Base-by-base conservation (phyloP, 1,140 invertebrate genomes). In the Papilio aristodemus region DNA sequence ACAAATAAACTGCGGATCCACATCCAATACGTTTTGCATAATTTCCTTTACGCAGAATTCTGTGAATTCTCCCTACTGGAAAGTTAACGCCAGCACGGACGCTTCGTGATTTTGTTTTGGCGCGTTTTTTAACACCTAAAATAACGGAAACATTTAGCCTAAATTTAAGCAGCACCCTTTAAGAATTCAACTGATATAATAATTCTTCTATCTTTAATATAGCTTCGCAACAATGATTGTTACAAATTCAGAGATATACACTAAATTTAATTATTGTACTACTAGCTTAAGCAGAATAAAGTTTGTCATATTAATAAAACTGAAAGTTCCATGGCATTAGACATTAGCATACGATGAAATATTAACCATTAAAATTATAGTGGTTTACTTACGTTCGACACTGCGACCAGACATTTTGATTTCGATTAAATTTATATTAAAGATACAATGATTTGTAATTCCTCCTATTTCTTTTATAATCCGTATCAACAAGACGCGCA, bases 31-130 rank as follows among this genome's bases (percentile, higher is more conserved):
- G 90, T 73, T 94, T 91, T 1, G 94, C 93, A 77, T 94, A 95
- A 76, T 94, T 92, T 13, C 94, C 94, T 73, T 94, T 94, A 13
- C 93, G 89, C 3, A 96, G 84, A 32, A 95, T 89, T 72, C 94
- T 93, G 79, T 95, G 94, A 60, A 93, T 86, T 63, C 93, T 84
- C 14, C 92, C 92, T 4, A 93, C 95, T 0, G 95, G 95, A 73
- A 96, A 95, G 58, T 93, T 92, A 6, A 96, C 92, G 9, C 95
- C 95, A 37, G 95, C 94, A 13, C 94, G 91, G 25, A 7, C 58
- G 57, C 75, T 78, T 37, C 69, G 57, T 2, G 80, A 70, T 66
- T 74, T 79, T 2, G 64, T 4, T 54, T 74, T 75, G n/a, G 68
- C 63, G 14, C 74, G 69, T 19, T 58, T 69, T 58, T 59, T 68